Conservation (phyloP, 2,797 vertebrate species). For the Pipistrellus pipistrellus region DNA sequence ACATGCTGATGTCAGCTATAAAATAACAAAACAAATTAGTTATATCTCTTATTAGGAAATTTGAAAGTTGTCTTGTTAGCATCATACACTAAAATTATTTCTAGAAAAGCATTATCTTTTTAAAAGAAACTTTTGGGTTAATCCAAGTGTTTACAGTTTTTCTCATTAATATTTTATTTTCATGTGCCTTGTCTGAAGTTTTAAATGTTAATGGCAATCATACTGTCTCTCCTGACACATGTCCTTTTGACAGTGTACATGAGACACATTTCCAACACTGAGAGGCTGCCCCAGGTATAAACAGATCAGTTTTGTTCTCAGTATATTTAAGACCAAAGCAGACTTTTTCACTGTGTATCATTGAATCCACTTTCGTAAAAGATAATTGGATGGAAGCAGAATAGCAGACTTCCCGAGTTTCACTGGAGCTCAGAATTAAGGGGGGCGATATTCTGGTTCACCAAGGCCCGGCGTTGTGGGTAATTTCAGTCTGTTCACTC, state of each 20-base stretch:
- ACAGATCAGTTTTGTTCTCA: neutral
- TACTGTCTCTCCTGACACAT: neutral
- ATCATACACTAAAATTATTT: conserved; percentile 38
- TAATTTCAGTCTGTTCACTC: neutral
- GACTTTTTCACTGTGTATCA: neutral
- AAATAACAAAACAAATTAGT: conserved; percentile 34
- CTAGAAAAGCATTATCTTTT: neutral
- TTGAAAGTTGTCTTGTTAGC: conserved; percentile 13
- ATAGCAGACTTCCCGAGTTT: conserved; percentile 28
- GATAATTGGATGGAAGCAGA: neutral
- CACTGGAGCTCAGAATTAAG: conserved; percentile 5
- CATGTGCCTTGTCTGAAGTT: conserved; percentile 18
- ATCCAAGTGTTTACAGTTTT: conserved; percentile 40
- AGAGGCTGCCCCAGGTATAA: neutral
- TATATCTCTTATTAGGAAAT: conserved; percentile 1
- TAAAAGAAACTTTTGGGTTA: conserved; percentile 32
- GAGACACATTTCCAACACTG: conserved; percentile 38
- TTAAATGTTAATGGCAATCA: conserved; percentile 48
- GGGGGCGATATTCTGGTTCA: neutral
- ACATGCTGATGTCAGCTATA: neutral
- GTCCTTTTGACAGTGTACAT: neutral
- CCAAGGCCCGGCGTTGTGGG: neutral
- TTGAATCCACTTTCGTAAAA: neutral
- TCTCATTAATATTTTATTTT: conserved; percentile 60
- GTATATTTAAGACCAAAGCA: neutral